These are phyloP conservation scores for Solenopsis invicta DNA, from an alignment of 1,140 invertebrate species.

Conservation along the genomic window DNA sequence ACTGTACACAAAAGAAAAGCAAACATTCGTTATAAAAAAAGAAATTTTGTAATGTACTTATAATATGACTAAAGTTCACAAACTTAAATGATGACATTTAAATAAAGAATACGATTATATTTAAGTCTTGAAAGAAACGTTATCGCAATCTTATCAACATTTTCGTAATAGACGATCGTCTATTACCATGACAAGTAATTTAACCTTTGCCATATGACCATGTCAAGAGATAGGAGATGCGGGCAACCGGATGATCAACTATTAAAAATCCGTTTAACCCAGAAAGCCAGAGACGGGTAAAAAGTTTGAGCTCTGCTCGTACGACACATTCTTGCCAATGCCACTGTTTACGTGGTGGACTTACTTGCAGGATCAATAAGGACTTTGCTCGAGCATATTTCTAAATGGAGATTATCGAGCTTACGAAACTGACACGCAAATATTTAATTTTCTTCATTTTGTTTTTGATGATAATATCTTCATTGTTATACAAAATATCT, in stretches of 20 bases:
- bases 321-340: background rate
- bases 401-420: background rate
- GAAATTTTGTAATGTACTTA: too few species aligned
- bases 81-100: background rate
- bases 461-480: background rate
- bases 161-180: background rate
- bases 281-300: constrained; percentile 8
- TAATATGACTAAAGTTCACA: background rate
- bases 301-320: background rate
- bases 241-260: constrained; percentile 28
- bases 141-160: background rate
- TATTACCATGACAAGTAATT: background rate
- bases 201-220: background rate
- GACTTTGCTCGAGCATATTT: background rate
- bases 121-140: background rate
- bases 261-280: constrained; percentile 19
- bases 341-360: constrained; percentile 4
- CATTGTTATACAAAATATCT: background rate
- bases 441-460: background rate
- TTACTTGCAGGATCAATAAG: constrained; percentile 52
- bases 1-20: too few species aligned
- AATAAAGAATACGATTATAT: background rate
- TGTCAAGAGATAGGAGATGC: background rate
- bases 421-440: background rate
- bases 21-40: too few species aligned